These are phyloP conservation scores for Drosophila orena DNA, from an alignment of 1,140 invertebrate species.

Conservation along the genomic window DNA sequence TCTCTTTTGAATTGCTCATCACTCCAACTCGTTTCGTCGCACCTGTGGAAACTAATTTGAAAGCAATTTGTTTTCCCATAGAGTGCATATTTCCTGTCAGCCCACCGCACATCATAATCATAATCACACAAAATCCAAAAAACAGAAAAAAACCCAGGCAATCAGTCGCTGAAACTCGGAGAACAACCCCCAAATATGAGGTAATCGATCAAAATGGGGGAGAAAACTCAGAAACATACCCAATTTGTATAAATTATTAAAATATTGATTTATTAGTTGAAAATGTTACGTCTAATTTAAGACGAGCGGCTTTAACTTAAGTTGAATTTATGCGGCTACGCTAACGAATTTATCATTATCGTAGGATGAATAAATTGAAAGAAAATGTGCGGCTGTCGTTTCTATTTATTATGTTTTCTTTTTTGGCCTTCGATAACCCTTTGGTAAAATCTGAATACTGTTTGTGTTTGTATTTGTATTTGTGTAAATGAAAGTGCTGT, in stretches of 20 bases:
- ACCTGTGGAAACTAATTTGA: conserved; percentile 41
- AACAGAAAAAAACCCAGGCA: neutral
- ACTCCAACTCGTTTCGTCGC: conserved; percentile 3
- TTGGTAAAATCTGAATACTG: conserved; percentile 34
- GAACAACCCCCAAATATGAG: conserved; percentile 11
- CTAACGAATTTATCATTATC: conserved; percentile 59
- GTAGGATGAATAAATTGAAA: conserved; percentile 61
- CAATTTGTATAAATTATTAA: conserved; percentile 77
- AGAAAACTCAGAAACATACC: conserved; percentile 11
- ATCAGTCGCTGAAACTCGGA: neutral
- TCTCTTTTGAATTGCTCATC: conserved; percentile 5
- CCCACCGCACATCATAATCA: conserved; percentile 22
- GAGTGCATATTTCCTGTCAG: conserved; percentile 25
- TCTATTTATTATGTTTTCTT: conserved; percentile 10
- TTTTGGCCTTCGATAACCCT: conserved; percentile 30
- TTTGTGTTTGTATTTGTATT: conserved; percentile 22
- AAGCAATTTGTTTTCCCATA: conserved; percentile 38
- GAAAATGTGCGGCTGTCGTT: conserved; percentile 50
- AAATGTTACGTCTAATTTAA: conserved; percentile 71
- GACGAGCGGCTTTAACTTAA: conserved; percentile 22
- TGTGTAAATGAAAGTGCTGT: conserved; percentile 13
- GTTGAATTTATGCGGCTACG: conserved; percentile 52
- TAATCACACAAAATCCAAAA: conserved; percentile 1
- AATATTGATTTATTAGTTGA: conserved; percentile 80
- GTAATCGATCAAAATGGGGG: conserved; percentile 33